Evolutionary conservation across 1,140 invertebrate genomes (phyloP).

Genomic region (Drosophila dunni): DNA sequence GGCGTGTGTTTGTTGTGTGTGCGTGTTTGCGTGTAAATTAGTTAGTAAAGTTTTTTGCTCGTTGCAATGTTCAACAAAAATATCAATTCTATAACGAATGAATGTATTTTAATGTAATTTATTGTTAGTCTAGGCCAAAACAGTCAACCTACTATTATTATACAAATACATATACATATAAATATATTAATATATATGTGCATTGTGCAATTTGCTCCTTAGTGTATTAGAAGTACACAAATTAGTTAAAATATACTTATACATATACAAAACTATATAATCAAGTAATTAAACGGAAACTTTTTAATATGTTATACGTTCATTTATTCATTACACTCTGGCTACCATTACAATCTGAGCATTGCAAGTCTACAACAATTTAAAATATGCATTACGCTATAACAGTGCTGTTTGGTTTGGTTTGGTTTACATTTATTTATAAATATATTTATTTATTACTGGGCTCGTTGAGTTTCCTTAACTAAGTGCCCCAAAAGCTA

Average conservation of each 20-base stretch:
- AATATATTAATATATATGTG: constrained; percentile 29
- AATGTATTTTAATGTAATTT: constrained; percentile 57
- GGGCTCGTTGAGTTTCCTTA: constrained; percentile 13
- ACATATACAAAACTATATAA: constrained; percentile 9
- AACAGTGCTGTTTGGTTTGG: constrained; percentile 33
- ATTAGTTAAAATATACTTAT: constrained; percentile 50
- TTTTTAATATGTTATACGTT: constrained; percentile 7
- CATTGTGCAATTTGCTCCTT: constrained; percentile 70
- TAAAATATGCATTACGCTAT: constrained; percentile 29
- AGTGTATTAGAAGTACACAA: constrained; percentile 44
- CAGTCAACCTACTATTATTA: constrained; percentile 50
- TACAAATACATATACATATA: constrained; percentile 20
- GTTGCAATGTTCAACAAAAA: constrained; percentile 54
- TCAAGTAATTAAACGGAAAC: neutral
- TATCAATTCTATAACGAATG: constrained; percentile 52
- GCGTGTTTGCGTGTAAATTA: constrained; percentile 4
- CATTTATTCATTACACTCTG: constrained; percentile 9
- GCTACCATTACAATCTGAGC: neutral
- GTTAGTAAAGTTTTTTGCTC: constrained; percentile 55
- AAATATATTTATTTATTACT: constrained; percentile 9
- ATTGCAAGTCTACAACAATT: constrained; percentile 47
- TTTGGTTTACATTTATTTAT: constrained; percentile 11
- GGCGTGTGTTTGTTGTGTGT: constrained; percentile 14
- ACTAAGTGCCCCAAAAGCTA: constrained; percentile 54
- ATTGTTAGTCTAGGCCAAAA: constrained; percentile 72